These are phyloP conservation scores for Eudyptes chrysolophus DNA, from an alignment of 2,113 vertebrate genomes.

Conservation along the genomic window DNA sequence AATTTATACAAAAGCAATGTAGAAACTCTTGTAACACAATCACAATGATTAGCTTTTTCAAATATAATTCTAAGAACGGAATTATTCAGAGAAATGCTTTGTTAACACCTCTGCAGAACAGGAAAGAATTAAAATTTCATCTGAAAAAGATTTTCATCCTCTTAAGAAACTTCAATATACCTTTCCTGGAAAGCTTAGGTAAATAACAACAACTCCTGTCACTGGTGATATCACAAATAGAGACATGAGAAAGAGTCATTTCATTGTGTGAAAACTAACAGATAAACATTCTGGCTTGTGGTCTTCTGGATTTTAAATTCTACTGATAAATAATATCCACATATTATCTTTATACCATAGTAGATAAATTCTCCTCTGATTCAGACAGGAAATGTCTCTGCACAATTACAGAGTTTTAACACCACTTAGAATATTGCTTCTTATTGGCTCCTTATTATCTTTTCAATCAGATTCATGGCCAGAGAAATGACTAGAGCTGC, in stretches of 20 bases:
- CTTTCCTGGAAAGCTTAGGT: neutral
- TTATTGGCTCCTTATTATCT: neutral
- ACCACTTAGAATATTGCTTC: neutral
- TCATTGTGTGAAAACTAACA: neutral
- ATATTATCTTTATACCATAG: neutral
- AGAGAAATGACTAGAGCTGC: neutral
- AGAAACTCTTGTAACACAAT: neutral
- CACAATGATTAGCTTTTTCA: slow-evolving; percentile 17
- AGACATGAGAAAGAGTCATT: neutral
- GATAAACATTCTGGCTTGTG: neutral
- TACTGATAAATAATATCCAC: neutral
- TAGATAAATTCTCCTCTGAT: neutral
- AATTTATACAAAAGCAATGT: neutral
- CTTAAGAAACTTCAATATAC: neutral
- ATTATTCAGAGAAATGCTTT: slow-evolving; percentile 12
- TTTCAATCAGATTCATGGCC: neutral
- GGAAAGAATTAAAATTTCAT: neutral
- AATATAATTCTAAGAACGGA: neutral
- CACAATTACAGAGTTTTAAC: neutral
- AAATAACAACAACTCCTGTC: neutral
- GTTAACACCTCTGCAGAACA: neutral
- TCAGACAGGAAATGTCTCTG: neutral
- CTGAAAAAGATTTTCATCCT: neutral
- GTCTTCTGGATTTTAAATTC: neutral
- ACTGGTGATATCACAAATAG: neutral